phyloP scores from a whole-genome alignment of 1,140 invertebrate genomes.

The Anoplophora glabripennis region DNA sequence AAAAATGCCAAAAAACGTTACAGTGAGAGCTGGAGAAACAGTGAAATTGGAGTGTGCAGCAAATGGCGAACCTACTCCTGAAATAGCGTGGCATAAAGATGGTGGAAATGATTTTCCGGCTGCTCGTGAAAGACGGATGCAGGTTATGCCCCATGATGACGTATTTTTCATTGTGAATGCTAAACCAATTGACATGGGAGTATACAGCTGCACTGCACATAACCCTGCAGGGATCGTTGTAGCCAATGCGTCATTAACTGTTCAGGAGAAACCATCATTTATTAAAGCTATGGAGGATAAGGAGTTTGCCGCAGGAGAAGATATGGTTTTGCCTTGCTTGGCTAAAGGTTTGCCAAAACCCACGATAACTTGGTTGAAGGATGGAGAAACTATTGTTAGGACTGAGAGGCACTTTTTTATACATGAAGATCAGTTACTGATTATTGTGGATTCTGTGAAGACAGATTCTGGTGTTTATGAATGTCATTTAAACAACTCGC shows the following conservation, averaged over 20 bases:
- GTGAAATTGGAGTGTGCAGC: conserved; percentile 89
- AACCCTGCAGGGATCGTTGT: conserved; percentile 84
- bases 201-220: conserved; percentile 91
- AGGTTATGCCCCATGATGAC: conserved; percentile 88
- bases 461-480: conserved; percentile 83
- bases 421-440: conserved; percentile 79
- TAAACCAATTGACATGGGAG: conserved; percentile 81
- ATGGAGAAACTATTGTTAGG: conserved; percentile 68
- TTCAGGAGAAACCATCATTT: conserved; percentile 78
- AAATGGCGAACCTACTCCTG: conserved; percentile 79
- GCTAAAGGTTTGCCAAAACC: conserved; percentile 83
- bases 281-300: conserved; percentile 82
- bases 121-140: conserved; percentile 87
- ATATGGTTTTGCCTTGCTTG: conserved; percentile 84
- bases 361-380: conserved; percentile 85
- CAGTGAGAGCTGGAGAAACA: conserved; percentile 79
- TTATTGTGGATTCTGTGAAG: conserved; percentile 76
- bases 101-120: conserved; percentile 94
- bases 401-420: conserved; percentile 78
- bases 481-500: conserved; percentile 82
- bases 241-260: conserved; percentile 66
- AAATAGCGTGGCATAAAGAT: conserved; percentile 92
- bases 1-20: conserved; percentile 81
- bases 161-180: conserved; percentile 90
- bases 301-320: conserved; percentile 68